Conservation (phyloP, 2,797 vertebrate genomes). For the Chanos chanos region DNA sequence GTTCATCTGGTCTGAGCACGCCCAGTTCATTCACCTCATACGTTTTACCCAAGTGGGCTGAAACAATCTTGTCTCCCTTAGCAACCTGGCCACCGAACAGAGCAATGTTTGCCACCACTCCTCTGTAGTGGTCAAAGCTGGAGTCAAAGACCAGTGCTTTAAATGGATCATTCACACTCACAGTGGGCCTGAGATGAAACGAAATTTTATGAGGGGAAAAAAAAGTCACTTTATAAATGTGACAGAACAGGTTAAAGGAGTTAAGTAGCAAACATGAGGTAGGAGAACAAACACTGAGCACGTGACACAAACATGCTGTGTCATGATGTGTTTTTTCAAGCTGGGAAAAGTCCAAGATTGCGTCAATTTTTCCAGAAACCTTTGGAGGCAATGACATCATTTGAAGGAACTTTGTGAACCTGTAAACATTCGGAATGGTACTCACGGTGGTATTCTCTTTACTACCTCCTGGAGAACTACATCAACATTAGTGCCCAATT, state of each 20-base stretch:
- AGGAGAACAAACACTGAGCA: neutral
- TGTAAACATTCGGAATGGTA: constrained; percentile 6
- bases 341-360: no score
- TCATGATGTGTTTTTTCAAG: no score
- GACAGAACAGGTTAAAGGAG: no score
- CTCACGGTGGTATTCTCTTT: constrained; percentile 87
- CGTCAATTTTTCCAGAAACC: no score
- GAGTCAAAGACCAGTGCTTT: constrained; percentile 95
- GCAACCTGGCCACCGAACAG: constrained; percentile 83
- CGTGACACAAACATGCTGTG: neutral
- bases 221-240: no score
- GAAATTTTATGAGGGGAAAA: no score
- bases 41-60: constrained; percentile 79
- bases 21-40: constrained; percentile 94
- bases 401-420: no score
- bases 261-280: neutral
- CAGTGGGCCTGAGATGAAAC: constrained; percentile 69
- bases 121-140: constrained; percentile 90
- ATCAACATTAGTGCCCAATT: constrained; percentile 89
- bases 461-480: constrained; percentile 83
- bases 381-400: no score
- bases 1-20: constrained; percentile 83
- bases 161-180: constrained; percentile 69
- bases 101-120: constrained; percentile 86
- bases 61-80: constrained; percentile 84